Evolutionary conservation across 1,140 invertebrate species (phyloP).

Genomic region (Patella vulgata): DNA sequence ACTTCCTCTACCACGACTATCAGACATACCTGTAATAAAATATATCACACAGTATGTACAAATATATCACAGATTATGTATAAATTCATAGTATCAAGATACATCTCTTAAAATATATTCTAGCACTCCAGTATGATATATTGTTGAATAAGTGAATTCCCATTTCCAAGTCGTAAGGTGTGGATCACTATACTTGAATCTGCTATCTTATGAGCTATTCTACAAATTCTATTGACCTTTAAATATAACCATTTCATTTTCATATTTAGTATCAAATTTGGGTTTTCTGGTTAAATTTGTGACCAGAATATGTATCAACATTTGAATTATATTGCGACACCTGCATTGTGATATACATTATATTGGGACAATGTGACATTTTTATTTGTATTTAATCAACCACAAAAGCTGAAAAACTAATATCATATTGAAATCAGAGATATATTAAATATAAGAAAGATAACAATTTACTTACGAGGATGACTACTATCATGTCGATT

Average conservation of each 20-base stretch:
- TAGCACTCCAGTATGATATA: too few species aligned
- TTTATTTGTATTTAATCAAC: background rate
- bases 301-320: background rate
- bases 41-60: too few species aligned
- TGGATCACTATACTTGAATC: too few species aligned
- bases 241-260: background rate
- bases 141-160: too few species aligned
- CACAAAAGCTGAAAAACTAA: background rate
- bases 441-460: background rate
- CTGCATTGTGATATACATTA: conserved; percentile 3
- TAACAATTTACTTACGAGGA: conserved; percentile 18
- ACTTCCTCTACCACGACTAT: too few species aligned
- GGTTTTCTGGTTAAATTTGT: background rate
- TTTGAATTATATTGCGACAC: conserved; percentile 12
- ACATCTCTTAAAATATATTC: too few species aligned
- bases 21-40: too few species aligned
- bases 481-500: conserved; percentile 36
- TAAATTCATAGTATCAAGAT: too few species aligned
- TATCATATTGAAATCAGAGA: background rate
- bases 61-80: too few species aligned
- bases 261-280: background rate
- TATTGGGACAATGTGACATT: conserved; percentile 1
- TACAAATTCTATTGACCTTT: background rate
- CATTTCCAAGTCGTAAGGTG: too few species aligned
- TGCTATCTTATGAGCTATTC: background rate